Conservation (phyloP, 1,140 invertebrate genomes). For the Papilio machaon region DNA sequence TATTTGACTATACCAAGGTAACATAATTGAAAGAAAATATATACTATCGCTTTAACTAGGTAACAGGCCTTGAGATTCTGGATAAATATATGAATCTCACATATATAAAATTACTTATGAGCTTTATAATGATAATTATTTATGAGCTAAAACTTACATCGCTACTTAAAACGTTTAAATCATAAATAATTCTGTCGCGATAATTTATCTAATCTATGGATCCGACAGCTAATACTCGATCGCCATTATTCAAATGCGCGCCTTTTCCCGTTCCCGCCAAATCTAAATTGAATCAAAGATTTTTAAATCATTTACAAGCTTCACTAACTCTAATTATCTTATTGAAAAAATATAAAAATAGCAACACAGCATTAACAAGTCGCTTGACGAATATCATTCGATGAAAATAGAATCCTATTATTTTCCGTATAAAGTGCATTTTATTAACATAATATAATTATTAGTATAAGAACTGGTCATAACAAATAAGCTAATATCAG, state of each 20-base stretch:
- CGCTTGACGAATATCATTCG: background rate
- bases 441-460: background rate
- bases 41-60: too few species aligned
- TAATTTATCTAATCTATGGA: conserved; percentile 6
- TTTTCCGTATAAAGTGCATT: background rate
- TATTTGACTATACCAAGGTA: background rate
- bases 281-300: background rate
- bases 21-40: background rate
- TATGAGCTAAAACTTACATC: background rate
- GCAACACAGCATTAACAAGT: background rate
- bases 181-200: background rate
- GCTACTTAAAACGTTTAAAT: background rate
- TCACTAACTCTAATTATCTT: background rate
- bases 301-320: background rate
- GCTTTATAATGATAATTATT: too few species aligned
- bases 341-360: conserved; percentile 13
- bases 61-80: too few species aligned
- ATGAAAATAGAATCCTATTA: background rate
- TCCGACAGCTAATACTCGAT: background rate
- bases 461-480: background rate
- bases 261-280: conserved; percentile 29
- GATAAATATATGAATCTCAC: too few species aligned
- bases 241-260: conserved; percentile 24
- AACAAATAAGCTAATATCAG: background rate
- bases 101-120: too few species aligned